phyloP scores from a whole-genome alignment of 1,140 invertebrate species.

The Drosophila subpulchrella region DNA sequence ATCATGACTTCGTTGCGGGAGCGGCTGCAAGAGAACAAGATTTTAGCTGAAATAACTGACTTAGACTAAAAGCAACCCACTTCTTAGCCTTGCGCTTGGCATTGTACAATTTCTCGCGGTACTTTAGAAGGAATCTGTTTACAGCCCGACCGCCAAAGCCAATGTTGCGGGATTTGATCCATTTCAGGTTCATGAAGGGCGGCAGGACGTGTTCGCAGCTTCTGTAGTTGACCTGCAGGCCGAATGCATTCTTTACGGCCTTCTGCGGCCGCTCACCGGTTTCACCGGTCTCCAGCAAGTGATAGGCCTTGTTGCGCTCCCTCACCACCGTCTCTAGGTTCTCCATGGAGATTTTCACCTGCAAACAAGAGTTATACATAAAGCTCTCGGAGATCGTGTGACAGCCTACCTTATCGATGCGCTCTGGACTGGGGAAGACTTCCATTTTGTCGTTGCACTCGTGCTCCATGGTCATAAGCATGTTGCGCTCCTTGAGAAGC shows the following conservation, averaged over 20 bases:
- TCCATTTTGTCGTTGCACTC: slow-evolving; percentile 89
- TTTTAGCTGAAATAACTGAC: neutral
- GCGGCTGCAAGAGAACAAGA: slow-evolving; percentile 85
- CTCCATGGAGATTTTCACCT: slow-evolving; percentile 94
- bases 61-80: slow-evolving; percentile 67
- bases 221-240: slow-evolving; percentile 86
- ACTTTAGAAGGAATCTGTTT: slow-evolving; percentile 87
- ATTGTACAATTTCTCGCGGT: slow-evolving; percentile 88
- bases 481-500: slow-evolving; percentile 97
- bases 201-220: slow-evolving; percentile 86
- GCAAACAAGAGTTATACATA: neutral
- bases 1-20: slow-evolving; percentile 88
- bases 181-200: slow-evolving; percentile 87
- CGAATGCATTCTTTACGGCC: slow-evolving; percentile 86
- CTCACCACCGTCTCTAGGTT: slow-evolving; percentile 96
- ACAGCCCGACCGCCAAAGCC: slow-evolving; percentile 86
- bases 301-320: slow-evolving; percentile 96
- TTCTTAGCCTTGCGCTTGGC: slow-evolving; percentile 86
- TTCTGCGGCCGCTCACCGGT: slow-evolving; percentile 90
- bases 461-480: slow-evolving; percentile 98
- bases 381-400: neutral
- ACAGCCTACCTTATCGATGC: slow-evolving; percentile 94
- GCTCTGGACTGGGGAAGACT: slow-evolving; percentile 97
- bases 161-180: slow-evolving; percentile 85
- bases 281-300: slow-evolving; percentile 95